Percentiles rank a stretch among this genome's conserved stretches.
Evolutionary conservation across 2,888 invertebrate species (phyloP).

Genomic region (Steinernema carpocapsae): DNA sequence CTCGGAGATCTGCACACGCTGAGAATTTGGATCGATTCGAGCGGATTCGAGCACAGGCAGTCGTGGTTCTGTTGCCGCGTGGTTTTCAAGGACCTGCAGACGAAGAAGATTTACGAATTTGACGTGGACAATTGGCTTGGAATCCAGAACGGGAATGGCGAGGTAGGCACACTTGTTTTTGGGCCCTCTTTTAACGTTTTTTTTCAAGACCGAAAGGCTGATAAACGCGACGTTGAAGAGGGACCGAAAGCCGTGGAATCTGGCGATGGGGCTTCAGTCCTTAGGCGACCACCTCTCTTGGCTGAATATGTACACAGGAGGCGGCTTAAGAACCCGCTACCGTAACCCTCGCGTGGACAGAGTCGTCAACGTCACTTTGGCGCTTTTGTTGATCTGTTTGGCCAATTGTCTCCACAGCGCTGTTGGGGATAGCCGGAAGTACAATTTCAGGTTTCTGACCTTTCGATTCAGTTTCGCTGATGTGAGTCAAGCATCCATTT

Average conservation of each 20-base stretch:
- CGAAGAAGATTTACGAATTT: slow-evolving; percentile 49
- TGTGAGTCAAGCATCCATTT: neutral
- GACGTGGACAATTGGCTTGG: slow-evolving; percentile 57
- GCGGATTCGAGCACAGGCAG: slow-evolving; percentile 51
- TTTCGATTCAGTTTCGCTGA: neutral
- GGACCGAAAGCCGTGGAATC: slow-evolving; percentile 41
- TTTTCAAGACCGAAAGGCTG: slow-evolving; percentile 49
- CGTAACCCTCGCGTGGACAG: slow-evolving; percentile 42
- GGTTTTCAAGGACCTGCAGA: slow-evolving; percentile 48
- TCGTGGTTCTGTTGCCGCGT: slow-evolving; percentile 56
- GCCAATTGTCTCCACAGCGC: slow-evolving; percentile 31
- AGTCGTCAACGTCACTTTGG: slow-evolving; percentile 16
- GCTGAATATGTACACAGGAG: slow-evolving; percentile 47
- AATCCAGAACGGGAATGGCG: slow-evolving; percentile 54
- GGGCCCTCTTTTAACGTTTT: neutral
- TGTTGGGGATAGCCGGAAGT: neutral
- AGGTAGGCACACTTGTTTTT: slow-evolving; percentile 37
- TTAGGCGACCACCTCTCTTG: slow-evolving; percentile 45
- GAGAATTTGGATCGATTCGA: slow-evolving; percentile 53
- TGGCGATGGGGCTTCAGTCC: slow-evolving; percentile 46
- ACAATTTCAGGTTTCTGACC: neutral
- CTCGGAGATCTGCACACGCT: slow-evolving; percentile 51
- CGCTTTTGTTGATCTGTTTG: slow-evolving; percentile 37
- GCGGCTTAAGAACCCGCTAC: slow-evolving; percentile 42
- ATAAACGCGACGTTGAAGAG: slow-evolving; percentile 35